Evolutionary conservation across 2,888 invertebrate species (phyloP).

Genomic region (Caenorhabditis panamensis): DNA sequence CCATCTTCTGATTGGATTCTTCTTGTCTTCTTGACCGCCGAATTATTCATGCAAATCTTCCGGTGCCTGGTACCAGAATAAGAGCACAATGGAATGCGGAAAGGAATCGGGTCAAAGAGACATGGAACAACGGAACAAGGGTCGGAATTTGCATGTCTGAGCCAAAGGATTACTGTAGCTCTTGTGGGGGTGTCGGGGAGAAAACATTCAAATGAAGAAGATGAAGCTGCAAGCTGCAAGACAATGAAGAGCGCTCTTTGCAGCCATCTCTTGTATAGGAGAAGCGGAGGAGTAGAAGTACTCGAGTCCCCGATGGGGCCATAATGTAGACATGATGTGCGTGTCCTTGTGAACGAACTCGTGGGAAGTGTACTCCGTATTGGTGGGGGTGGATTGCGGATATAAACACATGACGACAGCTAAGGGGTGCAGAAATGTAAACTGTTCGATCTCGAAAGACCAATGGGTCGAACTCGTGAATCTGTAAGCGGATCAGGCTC

Average conservation of each 20-base stretch:
- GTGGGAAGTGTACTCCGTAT: neutral
- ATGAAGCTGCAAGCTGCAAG: too few relatives aligned
- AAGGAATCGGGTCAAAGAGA: neutral
- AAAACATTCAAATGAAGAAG: neutral
- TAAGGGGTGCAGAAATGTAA: neutral
- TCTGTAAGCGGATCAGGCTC: neutral
- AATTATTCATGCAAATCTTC: slow-evolving; percentile 17
- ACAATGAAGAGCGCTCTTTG: neutral
- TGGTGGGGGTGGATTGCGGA: neutral
- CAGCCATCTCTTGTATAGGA: neutral
- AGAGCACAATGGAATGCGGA: slow-evolving; percentile 1
- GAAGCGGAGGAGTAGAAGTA: neutral
- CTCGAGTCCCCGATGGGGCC: neutral
- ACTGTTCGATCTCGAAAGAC: neutral
- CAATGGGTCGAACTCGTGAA: too few relatives aligned
- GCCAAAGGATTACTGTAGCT: neutral
- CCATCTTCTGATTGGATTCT: slow-evolving; percentile 4
- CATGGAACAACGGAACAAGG: too few relatives aligned
- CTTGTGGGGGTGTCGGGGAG: too few relatives aligned
- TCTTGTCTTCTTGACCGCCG: neutral
- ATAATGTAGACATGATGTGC: slow-evolving; percentile 3
- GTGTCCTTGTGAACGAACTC: neutral
- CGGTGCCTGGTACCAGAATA: slow-evolving; percentile 1
- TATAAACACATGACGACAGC: neutral
- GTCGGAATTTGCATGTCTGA: slow-evolving; percentile 21